Evolutionary conservation across 2,888 invertebrate genomes (phyloP).

Genomic region (Macaria notata): DNA sequence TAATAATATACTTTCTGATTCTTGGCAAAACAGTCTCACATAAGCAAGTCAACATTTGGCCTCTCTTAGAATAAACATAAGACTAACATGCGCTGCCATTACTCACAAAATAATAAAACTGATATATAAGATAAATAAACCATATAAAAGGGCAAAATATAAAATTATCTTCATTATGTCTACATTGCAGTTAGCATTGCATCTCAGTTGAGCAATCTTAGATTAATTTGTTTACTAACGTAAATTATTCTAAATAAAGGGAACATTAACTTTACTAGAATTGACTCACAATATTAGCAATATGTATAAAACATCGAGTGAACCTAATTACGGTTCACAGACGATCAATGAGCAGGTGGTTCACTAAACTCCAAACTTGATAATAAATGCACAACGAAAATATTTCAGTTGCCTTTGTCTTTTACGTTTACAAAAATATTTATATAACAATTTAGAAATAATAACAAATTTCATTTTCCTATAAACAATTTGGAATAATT

Average conservation of each 20-base stretch:
- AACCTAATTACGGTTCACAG: constrained; percentile 63
- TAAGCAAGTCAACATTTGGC: constrained; percentile 83
- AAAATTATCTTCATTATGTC: constrained; percentile 66
- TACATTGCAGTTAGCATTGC: constrained; percentile 79
- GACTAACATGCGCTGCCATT: constrained; percentile 81
- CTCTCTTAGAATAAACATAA: constrained; percentile 80
- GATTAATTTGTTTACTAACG: constrained; percentile 71
- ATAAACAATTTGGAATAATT: constrained; percentile 77
- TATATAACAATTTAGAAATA: constrained; percentile 80
- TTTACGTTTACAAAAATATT: constrained; percentile 78
- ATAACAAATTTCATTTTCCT: constrained; percentile 62
- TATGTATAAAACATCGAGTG: constrained; percentile 64
- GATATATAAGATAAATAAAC: constrained; percentile 74
- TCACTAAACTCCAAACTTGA: constrained; percentile 60
- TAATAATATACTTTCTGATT: constrained; percentile 82
- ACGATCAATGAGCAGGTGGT: constrained; percentile 73
- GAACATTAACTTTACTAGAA: constrained; percentile 77
- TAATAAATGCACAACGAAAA: constrained; percentile 82
- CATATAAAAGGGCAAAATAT: constrained; percentile 72
- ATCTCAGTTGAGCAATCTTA: constrained; percentile 80
- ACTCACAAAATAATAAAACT: constrained; percentile 76
- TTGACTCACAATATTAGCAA: constrained; percentile 80
- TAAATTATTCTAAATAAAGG: constrained; percentile 78
- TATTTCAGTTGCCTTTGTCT: constrained; percentile 80
- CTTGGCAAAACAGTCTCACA: constrained; percentile 83